Evolutionary conservation across 2,113 vertebrate genomes (phyloP).

Genomic region (Grammomys surdaster): DNA sequence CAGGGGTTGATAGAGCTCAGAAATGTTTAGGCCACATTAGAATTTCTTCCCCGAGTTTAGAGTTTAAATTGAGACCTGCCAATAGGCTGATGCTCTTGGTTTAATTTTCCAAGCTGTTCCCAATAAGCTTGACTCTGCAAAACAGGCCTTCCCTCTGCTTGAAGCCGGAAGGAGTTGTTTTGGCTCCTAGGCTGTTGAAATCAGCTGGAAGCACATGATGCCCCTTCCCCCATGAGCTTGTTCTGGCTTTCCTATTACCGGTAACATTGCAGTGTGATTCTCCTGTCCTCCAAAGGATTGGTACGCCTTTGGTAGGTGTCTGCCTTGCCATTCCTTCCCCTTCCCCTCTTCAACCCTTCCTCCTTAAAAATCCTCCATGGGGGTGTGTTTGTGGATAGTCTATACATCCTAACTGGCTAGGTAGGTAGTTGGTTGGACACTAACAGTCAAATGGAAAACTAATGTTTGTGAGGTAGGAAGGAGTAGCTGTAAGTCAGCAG

Average conservation of each 20-base stretch:
- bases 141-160: slow-evolving; percentile 51
- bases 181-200: background rate
- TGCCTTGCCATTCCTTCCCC: background rate
- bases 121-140: slow-evolving; percentile 62
- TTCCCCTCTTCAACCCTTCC: background rate
- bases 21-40: background rate
- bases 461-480: background rate
- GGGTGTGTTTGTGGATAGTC: background rate
- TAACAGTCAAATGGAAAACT: slow-evolving; percentile 11
- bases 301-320: slow-evolving; percentile 30
- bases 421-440: background rate
- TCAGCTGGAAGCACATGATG: background rate
- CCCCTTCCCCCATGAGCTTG: background rate
- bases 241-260: background rate
- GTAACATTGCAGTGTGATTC: background rate
- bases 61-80: slow-evolving; percentile 45
- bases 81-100: background rate
- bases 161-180: slow-evolving; percentile 44
- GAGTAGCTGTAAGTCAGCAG: slow-evolving; percentile 6
- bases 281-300: slow-evolving; percentile 4
- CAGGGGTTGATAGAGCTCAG: background rate
- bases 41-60: slow-evolving; percentile 45
- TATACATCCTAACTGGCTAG: background rate
- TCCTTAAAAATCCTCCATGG: slow-evolving; percentile 3
- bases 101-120: slow-evolving; percentile 52